A percentile compares a stretch with the other conserved stretches of the same genome.
phyloP scores from a whole-genome alignment of 1,140 invertebrate species.

The Ceratina japonica region DNA sequence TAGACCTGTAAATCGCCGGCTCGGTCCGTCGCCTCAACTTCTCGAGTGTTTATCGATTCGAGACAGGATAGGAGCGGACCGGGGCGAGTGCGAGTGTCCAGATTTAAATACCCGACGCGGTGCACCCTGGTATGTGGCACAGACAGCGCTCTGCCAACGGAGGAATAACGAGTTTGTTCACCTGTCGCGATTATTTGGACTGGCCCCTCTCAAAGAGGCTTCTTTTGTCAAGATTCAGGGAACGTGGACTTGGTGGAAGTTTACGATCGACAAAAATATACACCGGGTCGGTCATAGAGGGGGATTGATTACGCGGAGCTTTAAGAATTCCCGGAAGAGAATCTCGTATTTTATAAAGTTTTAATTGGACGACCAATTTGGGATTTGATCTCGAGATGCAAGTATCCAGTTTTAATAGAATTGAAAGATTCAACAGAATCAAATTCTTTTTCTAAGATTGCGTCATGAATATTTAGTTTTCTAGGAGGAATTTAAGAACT shows the following conservation, averaged over 20 bases:
- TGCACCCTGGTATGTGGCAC: not conserved
- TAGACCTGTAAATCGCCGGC: not conserved
- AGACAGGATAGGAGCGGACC: not conserved
- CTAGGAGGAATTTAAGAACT: not conserved
- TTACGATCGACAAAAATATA: too few species aligned
- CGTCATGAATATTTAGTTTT: not conserved
- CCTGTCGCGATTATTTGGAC: not conserved
- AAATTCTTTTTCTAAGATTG: not conserved
- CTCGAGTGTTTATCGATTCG: constrained; percentile 27
- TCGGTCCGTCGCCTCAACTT: not conserved
- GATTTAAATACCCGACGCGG: constrained; percentile 1
- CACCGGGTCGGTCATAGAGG: too few species aligned
- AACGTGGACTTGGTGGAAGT: too few species aligned
- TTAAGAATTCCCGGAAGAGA: too few species aligned
- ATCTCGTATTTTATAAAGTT: too few species aligned
- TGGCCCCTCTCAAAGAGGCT: not conserved
- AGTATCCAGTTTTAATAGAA: too few species aligned
- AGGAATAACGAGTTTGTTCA: constrained; percentile 1
- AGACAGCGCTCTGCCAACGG: not conserved
- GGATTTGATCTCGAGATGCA: too few species aligned
- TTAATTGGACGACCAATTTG: too few species aligned
- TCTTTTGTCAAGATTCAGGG: too few species aligned
- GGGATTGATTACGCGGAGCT: too few species aligned
- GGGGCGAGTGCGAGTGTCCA: not conserved
- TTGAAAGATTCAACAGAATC: too few species aligned